phyloP scores from a whole-genome alignment of 1,140 invertebrate genomes.

The Saccostrea cuccullata region DNA sequence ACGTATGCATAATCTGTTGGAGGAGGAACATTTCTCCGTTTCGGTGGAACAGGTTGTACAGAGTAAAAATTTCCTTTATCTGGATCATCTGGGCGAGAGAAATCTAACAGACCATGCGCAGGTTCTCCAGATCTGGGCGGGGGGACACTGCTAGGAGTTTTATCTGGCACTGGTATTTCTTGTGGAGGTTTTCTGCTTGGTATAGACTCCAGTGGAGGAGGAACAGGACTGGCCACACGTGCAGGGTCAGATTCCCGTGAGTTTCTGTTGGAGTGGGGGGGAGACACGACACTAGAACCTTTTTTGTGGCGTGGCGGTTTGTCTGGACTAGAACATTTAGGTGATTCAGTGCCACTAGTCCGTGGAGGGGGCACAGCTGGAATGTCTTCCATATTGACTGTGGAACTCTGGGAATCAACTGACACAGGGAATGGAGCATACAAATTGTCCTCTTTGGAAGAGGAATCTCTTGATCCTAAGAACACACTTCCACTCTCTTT shows the following conservation, averaged over 20 bases:
- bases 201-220: neutral
- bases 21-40: conserved; percentile 3
- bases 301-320: conserved; percentile 25
- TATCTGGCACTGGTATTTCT: neutral
- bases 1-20: conserved; percentile 34
- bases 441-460: conserved; percentile 25
- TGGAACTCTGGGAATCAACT: neutral
- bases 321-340: conserved; percentile 13
- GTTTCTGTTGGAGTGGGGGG: conserved; percentile 1
- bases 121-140: neutral
- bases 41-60: conserved; percentile 19
- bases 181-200: neutral
- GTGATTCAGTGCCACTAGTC: neutral
- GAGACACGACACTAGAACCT: neutral
- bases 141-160: neutral
- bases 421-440: conserved; percentile 25
- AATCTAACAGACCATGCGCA: neutral
- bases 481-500: conserved; percentile 11
- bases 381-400: neutral
- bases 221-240: neutral
- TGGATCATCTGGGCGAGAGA: neutral
- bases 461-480: neutral
- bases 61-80: conserved; percentile 20
- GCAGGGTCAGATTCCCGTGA: neutral
- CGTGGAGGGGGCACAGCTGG: neutral